Percentiles rank a stretch among this genome's conserved stretches.
Conservation (phyloP, 2,888 invertebrate genomes). For the Pristionchus exspectatus region DNA sequence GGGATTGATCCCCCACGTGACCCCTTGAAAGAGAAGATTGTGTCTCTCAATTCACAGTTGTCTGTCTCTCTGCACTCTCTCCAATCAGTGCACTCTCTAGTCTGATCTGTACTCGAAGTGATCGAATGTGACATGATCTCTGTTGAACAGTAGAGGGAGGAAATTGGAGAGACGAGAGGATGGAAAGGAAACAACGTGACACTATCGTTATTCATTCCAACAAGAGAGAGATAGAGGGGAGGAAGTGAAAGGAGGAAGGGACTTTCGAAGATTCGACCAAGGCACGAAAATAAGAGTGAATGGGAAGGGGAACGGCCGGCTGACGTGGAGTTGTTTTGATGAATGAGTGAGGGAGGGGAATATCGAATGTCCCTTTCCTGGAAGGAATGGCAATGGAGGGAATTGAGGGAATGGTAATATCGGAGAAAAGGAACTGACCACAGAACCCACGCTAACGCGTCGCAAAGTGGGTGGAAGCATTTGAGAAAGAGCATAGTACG, state of each 20-base stretch:
- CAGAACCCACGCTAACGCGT: background rate
- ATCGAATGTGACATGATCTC: background rate
- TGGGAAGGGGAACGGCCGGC: background rate
- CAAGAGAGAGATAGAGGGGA: conserved; percentile 27
- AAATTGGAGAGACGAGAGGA: background rate
- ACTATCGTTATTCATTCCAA: conserved; percentile 29
- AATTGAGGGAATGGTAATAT: too few species aligned
- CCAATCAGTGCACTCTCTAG: conserved; percentile 15
- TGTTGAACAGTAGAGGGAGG: background rate
- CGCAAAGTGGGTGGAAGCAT: background rate
- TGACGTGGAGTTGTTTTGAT: conserved; percentile 25
- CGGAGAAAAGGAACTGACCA: background rate
- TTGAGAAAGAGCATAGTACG: too few species aligned
- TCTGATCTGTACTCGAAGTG: background rate
- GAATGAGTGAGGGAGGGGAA: background rate
- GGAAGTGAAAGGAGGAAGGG: conserved; percentile 39
- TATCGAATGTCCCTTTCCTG: background rate
- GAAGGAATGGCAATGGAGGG: background rate
- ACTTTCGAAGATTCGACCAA: background rate
- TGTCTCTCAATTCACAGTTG: background rate
- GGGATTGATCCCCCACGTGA: background rate
- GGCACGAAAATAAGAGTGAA: background rate
- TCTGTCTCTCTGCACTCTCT: conserved; percentile 25
- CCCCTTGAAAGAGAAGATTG: background rate
- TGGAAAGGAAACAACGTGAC: background rate